Evolutionary conservation across 2,113 vertebrate species (phyloP).

Genomic region (Oceanites oceanicus): DNA sequence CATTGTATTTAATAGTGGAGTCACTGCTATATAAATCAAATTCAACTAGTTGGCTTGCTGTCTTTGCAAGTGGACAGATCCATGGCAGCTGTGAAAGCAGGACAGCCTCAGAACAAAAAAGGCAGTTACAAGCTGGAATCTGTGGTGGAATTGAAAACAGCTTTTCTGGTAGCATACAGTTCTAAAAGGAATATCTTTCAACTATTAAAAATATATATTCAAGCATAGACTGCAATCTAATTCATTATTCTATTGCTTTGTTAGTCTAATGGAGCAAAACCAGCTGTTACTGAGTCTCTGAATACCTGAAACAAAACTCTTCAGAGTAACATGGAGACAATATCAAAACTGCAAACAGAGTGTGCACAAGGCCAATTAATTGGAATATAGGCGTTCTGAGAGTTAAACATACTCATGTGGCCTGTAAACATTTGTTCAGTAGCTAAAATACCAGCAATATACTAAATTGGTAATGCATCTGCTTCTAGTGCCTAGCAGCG

Average conservation of each 20-base stretch:
- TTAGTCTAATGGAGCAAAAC: constrained; percentile 50
- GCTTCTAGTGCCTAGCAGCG: constrained; percentile 21
- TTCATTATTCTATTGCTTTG: constrained; percentile 60
- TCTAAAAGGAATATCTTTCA: constrained; percentile 5
- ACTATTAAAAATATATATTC: constrained; percentile 9
- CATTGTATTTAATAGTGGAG: neutral
- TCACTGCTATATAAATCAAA: neutral
- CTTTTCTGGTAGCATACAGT: neutral
- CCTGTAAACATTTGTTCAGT: constrained; percentile 53
- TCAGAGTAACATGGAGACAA: constrained; percentile 26
- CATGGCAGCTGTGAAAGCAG: neutral
- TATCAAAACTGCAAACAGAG: constrained; percentile 21
- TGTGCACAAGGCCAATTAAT: constrained; percentile 53
- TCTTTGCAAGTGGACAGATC: neutral
- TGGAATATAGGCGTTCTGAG: constrained; percentile 55
- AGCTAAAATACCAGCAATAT: constrained; percentile 29
- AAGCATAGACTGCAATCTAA: neutral
- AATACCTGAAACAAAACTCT: constrained; percentile 49
- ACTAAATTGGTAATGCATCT: constrained; percentile 40
- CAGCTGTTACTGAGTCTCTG: constrained; percentile 56
- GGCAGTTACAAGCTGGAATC: neutral
- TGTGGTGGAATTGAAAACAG: neutral
- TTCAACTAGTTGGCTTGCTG: neutral
- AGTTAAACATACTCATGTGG: neutral
- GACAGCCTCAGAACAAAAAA: neutral